Conservation (phyloP, 2,797 vertebrate genomes). For the Rhinoraja longicauda region DNA sequence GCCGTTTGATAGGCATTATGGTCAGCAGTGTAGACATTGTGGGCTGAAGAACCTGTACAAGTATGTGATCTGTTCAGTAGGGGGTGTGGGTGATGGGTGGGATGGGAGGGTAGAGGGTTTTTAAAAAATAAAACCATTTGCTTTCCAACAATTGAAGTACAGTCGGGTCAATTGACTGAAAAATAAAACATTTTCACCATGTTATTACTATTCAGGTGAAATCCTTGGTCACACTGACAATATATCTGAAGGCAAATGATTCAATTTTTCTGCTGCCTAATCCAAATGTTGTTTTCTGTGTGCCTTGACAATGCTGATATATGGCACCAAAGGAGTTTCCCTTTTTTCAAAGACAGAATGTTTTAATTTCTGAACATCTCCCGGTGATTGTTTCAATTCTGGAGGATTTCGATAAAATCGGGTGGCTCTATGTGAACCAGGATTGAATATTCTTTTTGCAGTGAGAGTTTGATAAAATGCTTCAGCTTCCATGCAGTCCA, state of each 20-base stretch:
- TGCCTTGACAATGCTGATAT: conserved; percentile 59
- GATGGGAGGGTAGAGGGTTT: too few relatives aligned
- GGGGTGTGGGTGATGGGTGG: too few relatives aligned
- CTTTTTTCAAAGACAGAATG: conserved; percentile 69
- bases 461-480: conserved; percentile 72
- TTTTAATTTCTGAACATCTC: conserved; percentile 85
- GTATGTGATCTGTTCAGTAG: too few relatives aligned
- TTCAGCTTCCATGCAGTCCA: conserved; percentile 61
- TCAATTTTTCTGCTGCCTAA: conserved; percentile 24
- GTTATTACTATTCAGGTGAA: neutral
- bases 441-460: conserved; percentile 63
- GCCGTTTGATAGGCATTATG: too few relatives aligned
- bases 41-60: too few relatives aligned
- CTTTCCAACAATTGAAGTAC: neutral
- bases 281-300: conserved; percentile 38
- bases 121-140: neutral
- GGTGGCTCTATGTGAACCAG: conserved; percentile 67
- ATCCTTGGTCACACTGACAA: neutral
- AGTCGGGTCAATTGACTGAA: neutral
- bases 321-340: conserved; percentile 81
- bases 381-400: conserved; percentile 94
- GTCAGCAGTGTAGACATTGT: too few relatives aligned
- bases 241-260: too few relatives aligned
- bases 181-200: neutral
- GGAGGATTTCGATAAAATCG: conserved; percentile 90